These are phyloP conservation scores for Jaculus jaculus DNA, from an alignment of 2,113 vertebrate genomes.

Conservation along the genomic window DNA sequence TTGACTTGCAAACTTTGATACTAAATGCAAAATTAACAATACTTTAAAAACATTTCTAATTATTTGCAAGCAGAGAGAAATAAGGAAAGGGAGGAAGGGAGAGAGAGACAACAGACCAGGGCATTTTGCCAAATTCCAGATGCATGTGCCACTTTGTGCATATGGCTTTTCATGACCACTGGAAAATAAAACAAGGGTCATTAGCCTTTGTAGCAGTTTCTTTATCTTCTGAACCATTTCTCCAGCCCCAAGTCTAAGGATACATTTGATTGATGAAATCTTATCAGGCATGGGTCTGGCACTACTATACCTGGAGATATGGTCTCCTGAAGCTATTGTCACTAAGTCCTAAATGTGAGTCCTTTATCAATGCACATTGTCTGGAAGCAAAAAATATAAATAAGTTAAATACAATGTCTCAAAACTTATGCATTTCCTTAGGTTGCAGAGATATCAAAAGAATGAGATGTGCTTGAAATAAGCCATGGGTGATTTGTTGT, in stretches of 20 bases:
- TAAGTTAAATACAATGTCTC: background rate
- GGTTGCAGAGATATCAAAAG: slow-evolving; percentile 24
- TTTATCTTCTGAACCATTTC: too few species aligned
- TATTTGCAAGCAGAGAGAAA: too few species aligned
- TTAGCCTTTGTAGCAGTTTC: too few species aligned
- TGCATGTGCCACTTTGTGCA: too few species aligned
- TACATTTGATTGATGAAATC: slow-evolving; percentile 22
- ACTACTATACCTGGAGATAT: background rate
- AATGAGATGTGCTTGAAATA: slow-evolving; percentile 9
- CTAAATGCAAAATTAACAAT: slow-evolving; percentile 59
- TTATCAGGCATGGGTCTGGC: slow-evolving; percentile 24
- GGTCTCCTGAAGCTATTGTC: background rate
- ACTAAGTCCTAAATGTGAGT: background rate
- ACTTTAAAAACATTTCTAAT: too few species aligned
- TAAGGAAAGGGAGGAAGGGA: too few species aligned
- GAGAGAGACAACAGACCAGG: too few species aligned
- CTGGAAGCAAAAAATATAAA: slow-evolving; percentile 22
- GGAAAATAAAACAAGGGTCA: too few species aligned
- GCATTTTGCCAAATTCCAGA: too few species aligned
- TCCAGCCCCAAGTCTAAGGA: background rate
- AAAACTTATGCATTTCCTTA: slow-evolving; percentile 32
- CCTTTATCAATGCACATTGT: background rate
- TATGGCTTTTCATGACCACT: too few species aligned
- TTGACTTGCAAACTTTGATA: slow-evolving; percentile 55
- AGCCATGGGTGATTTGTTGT: slow-evolving; percentile 28